Conservation (phyloP, 1,140 invertebrate species). For the Belonocnema kinseyi region DNA sequence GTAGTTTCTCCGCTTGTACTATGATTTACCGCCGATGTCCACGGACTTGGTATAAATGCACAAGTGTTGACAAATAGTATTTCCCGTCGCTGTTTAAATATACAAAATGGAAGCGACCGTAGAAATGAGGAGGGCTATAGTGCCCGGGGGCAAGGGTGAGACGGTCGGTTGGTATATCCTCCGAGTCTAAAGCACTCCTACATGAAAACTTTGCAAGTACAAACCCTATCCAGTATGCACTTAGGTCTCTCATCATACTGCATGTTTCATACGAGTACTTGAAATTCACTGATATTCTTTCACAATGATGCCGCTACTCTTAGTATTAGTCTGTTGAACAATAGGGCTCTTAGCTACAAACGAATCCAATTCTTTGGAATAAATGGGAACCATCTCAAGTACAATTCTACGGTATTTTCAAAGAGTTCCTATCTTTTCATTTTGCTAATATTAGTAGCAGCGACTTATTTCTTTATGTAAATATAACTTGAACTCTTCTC, state of each 20-base stretch:
- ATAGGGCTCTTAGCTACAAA: no score
- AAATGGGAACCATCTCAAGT: no score
- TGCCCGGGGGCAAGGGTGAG: conserved; percentile 34
- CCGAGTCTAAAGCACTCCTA: conserved; percentile 11
- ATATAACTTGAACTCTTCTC: no score
- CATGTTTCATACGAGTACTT: background rate
- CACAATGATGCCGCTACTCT: no score
- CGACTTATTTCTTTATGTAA: no score
- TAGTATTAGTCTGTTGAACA: no score
- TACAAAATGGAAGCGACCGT: conserved; percentile 44
- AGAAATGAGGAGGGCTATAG: conserved; percentile 40
- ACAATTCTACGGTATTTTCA: no score
- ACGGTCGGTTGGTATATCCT: background rate
- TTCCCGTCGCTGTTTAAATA: conserved; percentile 48
- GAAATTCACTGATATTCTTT: conserved; percentile 13
- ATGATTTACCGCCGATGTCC: conserved; percentile 57
- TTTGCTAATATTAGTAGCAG: no score
- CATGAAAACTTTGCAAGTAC: conserved; percentile 18
- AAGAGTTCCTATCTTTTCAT: no score
- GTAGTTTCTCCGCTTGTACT: conserved; percentile 49
- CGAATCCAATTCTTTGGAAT: no score
- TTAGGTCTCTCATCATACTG: conserved; percentile 8
- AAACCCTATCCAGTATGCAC: background rate
- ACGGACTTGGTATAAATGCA: conserved; percentile 52
- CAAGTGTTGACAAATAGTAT: conserved; percentile 61